These are phyloP conservation scores for Fabriciana adippe DNA, from an alignment of 2,888 invertebrate genomes.

Conservation along the genomic window DNA sequence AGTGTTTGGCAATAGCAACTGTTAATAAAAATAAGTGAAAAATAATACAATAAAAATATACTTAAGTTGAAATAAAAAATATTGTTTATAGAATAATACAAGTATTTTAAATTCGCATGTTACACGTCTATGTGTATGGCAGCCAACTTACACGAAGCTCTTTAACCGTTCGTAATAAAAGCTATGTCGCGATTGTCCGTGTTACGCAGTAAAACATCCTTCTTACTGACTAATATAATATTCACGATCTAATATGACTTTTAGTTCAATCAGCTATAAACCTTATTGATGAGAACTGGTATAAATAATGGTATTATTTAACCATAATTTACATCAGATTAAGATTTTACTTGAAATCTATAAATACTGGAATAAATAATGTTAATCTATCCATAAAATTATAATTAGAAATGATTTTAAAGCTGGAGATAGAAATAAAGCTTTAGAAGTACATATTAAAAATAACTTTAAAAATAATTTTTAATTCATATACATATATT, in stretches of 20 bases:
- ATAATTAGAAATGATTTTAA: too few species aligned
- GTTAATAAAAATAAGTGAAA: too few species aligned
- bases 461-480: too few species aligned
- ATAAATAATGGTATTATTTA: conserved; percentile 23
- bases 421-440: too few species aligned
- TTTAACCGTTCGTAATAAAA: conserved; percentile 79
- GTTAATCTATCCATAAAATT: too few species aligned
- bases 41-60: neutral
- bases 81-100: too few species aligned
- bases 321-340: conserved; percentile 12
- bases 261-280: conserved; percentile 36
- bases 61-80: too few species aligned
- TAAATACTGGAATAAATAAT: neutral
- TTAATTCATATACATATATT: too few species aligned
- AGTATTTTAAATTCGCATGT: neutral
- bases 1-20: too few species aligned
- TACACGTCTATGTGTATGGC: conserved; percentile 52
- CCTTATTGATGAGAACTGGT: conserved; percentile 14
- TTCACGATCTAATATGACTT: conserved; percentile 62
- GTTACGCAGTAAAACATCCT: conserved; percentile 78
- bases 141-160: conserved; percentile 65
- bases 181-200: conserved; percentile 74
- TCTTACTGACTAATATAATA: conserved; percentile 69
- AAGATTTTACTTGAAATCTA: neutral
- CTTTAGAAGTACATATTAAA: too few species aligned